Evolutionary conservation across 1,140 invertebrate genomes (phyloP).

Genomic region (Cyclargus thomasi): DNA sequence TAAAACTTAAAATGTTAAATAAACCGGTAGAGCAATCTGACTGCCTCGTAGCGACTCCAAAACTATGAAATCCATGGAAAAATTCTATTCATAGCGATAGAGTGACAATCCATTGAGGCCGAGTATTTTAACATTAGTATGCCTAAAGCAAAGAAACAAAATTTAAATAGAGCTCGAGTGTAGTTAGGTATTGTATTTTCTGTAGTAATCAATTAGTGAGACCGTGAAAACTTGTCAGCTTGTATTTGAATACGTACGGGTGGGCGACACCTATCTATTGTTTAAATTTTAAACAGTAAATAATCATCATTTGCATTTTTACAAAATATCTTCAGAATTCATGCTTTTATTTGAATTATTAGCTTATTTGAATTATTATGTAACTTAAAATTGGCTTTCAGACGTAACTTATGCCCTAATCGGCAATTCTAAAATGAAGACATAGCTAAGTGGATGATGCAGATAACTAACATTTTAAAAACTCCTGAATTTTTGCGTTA

Average conservation of each 20-base stretch:
- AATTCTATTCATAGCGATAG: not conserved
- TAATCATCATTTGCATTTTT: conserved; percentile 52
- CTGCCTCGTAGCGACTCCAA: not conserved
- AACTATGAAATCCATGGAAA: not conserved
- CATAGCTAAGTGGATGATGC: no score
- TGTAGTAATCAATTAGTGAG: conserved; percentile 63
- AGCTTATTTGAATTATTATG: no score
- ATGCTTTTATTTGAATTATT: no score
- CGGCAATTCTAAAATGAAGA: no score
- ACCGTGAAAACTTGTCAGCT: conserved; percentile 63
- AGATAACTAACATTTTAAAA: no score
- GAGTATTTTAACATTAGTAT: not conserved
- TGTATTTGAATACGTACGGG: conserved; percentile 43
- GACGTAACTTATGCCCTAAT: no score
- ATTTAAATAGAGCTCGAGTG: not conserved
- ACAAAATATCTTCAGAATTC: conserved; percentile 25
- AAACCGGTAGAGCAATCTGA: no score
- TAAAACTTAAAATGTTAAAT: no score
- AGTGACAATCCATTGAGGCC: not conserved
- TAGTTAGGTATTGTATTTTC: conserved; percentile 38
- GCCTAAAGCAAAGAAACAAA: not conserved
- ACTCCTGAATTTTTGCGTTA: no score
- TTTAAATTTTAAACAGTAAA: conserved; percentile 32
- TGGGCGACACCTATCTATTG: conserved; percentile 50
- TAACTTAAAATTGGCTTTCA: no score